Conservation (phyloP, 2,113 vertebrate species). For the Xenus cinereus region DNA sequence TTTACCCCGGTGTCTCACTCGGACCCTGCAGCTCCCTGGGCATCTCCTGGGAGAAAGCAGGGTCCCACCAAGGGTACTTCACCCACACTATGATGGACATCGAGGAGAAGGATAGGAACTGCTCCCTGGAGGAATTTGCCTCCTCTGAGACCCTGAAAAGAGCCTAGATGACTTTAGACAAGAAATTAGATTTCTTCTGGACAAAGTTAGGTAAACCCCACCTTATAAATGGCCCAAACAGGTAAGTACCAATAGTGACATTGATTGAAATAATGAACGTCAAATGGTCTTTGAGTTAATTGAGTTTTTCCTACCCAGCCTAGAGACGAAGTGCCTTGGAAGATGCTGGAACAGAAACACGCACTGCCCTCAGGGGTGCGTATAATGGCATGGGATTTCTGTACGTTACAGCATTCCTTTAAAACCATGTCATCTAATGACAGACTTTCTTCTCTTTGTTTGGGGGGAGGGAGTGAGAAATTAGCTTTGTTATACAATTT, state of each 20-base stretch:
- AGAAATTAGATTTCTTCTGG: neutral
- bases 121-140: neutral
- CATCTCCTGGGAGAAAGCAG: neutral
- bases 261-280: neutral
- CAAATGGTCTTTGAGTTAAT: accelerated
- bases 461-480: neutral
- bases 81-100: accelerated
- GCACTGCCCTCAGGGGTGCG: neutral
- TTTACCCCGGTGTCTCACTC: accelerated
- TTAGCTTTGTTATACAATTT: neutral
- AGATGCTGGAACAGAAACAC: conserved; percentile 12
- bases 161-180: neutral
- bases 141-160: neutral
- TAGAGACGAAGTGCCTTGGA: neutral
- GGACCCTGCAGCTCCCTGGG: neutral
- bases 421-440: conserved; percentile 31
- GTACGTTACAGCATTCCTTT: conserved; percentile 34
- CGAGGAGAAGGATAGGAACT: neutral
- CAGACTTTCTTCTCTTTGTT: conserved; percentile 6
- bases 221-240: neutral
- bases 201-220: neutral
- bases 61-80: neutral
- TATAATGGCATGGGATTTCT: conserved; percentile 37
- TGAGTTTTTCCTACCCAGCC: neutral
- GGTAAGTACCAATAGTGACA: neutral